Conservation (phyloP, 92 coral and sea anemone genomes). For the Virgularia gustaviana region DNA sequence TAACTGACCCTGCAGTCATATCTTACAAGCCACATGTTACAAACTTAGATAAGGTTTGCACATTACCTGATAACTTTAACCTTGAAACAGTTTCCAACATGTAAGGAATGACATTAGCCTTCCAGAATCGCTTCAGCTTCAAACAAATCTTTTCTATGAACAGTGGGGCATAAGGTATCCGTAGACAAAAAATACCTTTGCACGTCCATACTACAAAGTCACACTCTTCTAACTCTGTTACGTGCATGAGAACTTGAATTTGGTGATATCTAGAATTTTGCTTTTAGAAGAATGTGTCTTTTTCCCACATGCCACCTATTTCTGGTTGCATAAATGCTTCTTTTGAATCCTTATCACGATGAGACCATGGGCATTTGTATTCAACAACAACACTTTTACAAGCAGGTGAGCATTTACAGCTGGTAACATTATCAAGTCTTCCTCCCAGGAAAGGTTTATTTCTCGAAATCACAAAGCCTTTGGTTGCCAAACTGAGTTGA, state of each 20-base stretch:
- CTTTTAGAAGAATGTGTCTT: not conserved
- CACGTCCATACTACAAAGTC: constrained; percentile 20
- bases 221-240: not conserved
- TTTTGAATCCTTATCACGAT: constrained; percentile 1
- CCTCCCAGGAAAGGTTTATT: constrained; percentile 11
- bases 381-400: constrained; percentile 11
- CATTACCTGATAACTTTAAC: no score
- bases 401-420: not conserved
- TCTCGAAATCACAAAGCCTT: constrained; percentile 7
- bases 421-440: constrained; percentile 14
- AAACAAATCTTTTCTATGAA: not conserved
- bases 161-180: not conserved
- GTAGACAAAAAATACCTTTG: constrained; percentile 8
- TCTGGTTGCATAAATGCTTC: constrained; percentile 20
- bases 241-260: constrained; percentile 11
- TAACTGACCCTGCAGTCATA: no score
- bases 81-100: constrained; percentile 11
- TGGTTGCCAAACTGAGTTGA: not conserved
- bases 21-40: no score
- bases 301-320: constrained; percentile 23
- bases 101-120: constrained; percentile 1
- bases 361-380: constrained; percentile 11
- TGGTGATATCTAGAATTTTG: constrained; percentile 2
- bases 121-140: constrained; percentile 19
- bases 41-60: no score